These are phyloP conservation scores for Rhamphomyia laevipes DNA, from an alignment of 2,888 invertebrate genomes.

Conservation along the genomic window DNA sequence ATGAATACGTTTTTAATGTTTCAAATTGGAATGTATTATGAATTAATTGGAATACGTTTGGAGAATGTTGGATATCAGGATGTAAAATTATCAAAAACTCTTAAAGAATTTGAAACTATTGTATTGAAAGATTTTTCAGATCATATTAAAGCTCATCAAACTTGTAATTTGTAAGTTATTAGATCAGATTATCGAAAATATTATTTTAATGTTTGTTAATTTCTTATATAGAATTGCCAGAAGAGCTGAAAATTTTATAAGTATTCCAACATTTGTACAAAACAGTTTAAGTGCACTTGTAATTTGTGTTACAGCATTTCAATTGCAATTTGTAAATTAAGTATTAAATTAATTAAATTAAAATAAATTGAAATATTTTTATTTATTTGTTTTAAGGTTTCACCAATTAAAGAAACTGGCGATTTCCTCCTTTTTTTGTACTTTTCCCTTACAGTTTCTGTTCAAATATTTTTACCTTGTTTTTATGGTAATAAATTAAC, in stretches of 20 bases:
- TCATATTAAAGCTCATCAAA: neutral
- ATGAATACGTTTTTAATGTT: conserved; percentile 25
- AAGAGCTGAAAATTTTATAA: neutral
- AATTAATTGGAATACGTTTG: conserved; percentile 22
- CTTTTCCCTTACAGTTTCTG: conserved; percentile 18
- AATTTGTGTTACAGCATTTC: conserved; percentile 5
- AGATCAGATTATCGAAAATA: too few species aligned
- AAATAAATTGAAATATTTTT: neutral
- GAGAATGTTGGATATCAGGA: neutral
- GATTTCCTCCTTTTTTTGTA: conserved; percentile 1
- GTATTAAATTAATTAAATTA: neutral
- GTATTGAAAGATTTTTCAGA: neutral
- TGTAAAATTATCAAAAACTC: neutral
- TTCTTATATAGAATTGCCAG: neutral
- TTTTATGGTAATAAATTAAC: conserved; percentile 28
- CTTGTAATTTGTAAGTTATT: too few species aligned
- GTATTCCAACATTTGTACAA: conserved; percentile 2
- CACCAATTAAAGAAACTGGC: neutral
- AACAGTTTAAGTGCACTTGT: conserved; percentile 4
- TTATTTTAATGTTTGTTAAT: neutral
- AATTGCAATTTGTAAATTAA: conserved; percentile 2
- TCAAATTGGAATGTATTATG: conserved; percentile 21
- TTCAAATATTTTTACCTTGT: conserved; percentile 30
- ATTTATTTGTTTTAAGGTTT: conserved; percentile 5
- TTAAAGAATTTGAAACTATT: neutral